Evolutionary conservation across 92 coral and sea anemone species (phyloP).

Genomic region (Pocillopora grandis): DNA sequence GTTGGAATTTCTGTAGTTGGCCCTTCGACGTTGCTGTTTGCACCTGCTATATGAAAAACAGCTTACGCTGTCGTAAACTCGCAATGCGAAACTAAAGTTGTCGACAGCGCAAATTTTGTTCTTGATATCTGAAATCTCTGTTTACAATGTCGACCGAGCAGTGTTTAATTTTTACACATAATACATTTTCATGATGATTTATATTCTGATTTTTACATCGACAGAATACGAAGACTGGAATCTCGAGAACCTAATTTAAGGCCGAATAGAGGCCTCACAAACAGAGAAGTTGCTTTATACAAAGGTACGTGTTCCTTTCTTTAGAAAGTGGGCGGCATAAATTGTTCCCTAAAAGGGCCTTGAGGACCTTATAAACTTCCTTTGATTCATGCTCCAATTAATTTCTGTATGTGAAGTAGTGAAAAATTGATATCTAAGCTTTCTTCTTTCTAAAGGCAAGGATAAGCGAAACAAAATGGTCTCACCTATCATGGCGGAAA

Average conservation of each 20-base stretch:
- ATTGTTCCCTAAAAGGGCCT: not conserved
- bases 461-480: constrained; percentile 22
- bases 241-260: constrained; percentile 57
- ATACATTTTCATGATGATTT: not conserved
- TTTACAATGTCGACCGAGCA: no score
- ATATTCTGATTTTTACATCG: not conserved
- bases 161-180: no score
- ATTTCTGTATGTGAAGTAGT: not conserved
- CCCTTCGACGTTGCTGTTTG: no score
- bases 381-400: not conserved
- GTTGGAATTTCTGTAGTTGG: no score
- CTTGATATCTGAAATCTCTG: no score
- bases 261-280: constrained; percentile 52
- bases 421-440: not conserved
- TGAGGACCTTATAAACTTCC: no score
- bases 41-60: no score
- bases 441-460: constrained; percentile 10
- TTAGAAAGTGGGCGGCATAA: no score
- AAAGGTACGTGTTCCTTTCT: constrained; percentile 19
- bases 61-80: no score
- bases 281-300: constrained; percentile 45
- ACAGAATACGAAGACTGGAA: constrained; percentile 43
- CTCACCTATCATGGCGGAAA: constrained; percentile 11
- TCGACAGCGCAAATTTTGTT: no score
- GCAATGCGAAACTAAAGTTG: no score